Conservation (phyloP, 2,888 invertebrate genomes). For the Folsomia manolachei region DNA sequence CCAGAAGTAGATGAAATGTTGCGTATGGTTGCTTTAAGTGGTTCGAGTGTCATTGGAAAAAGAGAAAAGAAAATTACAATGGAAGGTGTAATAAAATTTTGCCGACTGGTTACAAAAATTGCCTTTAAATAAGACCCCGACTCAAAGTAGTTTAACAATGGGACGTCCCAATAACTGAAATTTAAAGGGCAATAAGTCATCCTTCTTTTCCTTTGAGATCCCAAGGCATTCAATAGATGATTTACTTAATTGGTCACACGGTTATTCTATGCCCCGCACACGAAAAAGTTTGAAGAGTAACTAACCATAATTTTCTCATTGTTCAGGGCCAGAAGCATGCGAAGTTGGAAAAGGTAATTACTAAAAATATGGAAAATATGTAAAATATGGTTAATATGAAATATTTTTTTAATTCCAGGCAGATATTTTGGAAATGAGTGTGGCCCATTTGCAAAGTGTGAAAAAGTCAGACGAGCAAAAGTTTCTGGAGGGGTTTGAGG, state of each 20-base stretch:
- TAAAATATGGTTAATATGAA: background rate
- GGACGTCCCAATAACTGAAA: background rate
- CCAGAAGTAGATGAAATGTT: background rate
- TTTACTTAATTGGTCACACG: no score
- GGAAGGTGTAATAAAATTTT: conserved; percentile 1
- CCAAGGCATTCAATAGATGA: background rate
- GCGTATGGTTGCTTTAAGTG: background rate
- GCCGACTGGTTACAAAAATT: background rate
- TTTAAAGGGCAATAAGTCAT: background rate
- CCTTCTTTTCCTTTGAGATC: conserved; percentile 1
- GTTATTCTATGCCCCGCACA: no score
- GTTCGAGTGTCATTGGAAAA: background rate
- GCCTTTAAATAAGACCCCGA: background rate
- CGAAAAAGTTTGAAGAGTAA: no score
- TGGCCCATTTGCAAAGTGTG: conserved; percentile 36
- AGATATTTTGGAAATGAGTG: conserved; percentile 41
- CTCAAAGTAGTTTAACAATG: background rate
- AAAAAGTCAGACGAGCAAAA: conserved; percentile 44
- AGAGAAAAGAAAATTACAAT: background rate
- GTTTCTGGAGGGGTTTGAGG: conserved; percentile 45
- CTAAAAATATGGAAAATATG: background rate
- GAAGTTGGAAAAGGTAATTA: conserved; percentile 36
- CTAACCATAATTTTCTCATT: no score
- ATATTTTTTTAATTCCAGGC: conserved; percentile 6
- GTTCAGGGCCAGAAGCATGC: conserved; percentile 45